Evolutionary conservation across 35 echinoderm and acorn worm genomes (phyloP).

Genomic region (Stichopus chloronotus): DNA sequence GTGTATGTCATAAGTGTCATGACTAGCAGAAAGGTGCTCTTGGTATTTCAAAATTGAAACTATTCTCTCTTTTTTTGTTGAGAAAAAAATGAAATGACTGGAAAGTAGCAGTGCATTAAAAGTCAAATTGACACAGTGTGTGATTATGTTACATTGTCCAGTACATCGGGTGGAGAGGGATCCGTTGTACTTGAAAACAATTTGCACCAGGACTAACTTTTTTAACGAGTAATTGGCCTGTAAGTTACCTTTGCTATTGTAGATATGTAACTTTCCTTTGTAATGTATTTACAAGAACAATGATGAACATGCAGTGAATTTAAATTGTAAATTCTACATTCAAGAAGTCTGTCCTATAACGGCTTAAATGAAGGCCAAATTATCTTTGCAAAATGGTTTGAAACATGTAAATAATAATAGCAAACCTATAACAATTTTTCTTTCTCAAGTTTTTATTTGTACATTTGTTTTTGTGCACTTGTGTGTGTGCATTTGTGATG

Average conservation of each 20-base stretch:
- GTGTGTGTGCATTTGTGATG: no score
- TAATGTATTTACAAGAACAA: neutral
- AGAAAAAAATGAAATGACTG: neutral
- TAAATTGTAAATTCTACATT: neutral
- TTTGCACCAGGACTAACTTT: neutral
- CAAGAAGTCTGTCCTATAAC: neutral
- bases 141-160: neutral
- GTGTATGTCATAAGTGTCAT: no score
- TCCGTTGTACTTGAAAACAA: neutral
- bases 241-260: neutral
- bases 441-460: neutral
- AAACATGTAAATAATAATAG: neutral
- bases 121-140: neutral
- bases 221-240: neutral
- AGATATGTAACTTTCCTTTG: neutral
- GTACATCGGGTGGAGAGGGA: neutral
- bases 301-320: neutral
- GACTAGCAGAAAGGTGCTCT: neutral
- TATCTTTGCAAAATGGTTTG: neutral
- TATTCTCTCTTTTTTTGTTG: neutral
- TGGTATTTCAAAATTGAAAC: neutral
- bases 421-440: neutral
- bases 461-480: neutral
- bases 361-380: neutral
- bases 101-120: neutral